These are phyloP conservation scores for Charina bottae DNA, from an alignment of 2,113 vertebrate species.

Conservation along the genomic window DNA sequence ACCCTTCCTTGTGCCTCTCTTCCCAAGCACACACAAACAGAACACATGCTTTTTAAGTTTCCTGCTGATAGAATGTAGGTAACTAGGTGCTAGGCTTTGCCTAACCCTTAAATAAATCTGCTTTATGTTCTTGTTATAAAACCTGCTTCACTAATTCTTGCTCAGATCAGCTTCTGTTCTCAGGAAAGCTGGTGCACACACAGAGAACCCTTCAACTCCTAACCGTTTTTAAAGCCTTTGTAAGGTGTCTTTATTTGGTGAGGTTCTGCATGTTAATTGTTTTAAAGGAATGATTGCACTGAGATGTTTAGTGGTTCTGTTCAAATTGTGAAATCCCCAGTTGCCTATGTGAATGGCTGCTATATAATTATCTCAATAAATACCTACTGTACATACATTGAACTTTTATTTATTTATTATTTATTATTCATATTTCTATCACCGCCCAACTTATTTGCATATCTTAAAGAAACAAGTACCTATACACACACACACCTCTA, in stretches of 20 bases:
- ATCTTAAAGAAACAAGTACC: background rate
- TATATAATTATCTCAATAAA: background rate
- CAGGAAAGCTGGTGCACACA: background rate
- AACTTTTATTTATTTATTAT: no score
- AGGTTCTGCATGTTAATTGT: background rate
- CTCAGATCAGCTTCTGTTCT: background rate
- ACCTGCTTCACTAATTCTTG: background rate
- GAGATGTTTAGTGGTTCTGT: background rate
- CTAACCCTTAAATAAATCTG: background rate
- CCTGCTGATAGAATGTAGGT: background rate
- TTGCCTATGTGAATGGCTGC: background rate
- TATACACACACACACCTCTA: background rate
- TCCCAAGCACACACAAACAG: background rate
- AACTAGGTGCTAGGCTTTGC: background rate
- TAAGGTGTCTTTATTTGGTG: background rate
- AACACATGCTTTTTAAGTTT: background rate
- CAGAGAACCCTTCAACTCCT: background rate
- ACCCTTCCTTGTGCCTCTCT: background rate
- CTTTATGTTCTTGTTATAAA: background rate
- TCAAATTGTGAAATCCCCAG: background rate
- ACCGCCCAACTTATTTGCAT: no score
- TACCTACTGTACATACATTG: background rate
- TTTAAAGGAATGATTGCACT: background rate
- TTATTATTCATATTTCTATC: no score
- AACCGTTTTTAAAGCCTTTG: background rate